phyloP scores from a whole-genome alignment of 2,888 invertebrate genomes.

The Neelides folsomi region DNA sequence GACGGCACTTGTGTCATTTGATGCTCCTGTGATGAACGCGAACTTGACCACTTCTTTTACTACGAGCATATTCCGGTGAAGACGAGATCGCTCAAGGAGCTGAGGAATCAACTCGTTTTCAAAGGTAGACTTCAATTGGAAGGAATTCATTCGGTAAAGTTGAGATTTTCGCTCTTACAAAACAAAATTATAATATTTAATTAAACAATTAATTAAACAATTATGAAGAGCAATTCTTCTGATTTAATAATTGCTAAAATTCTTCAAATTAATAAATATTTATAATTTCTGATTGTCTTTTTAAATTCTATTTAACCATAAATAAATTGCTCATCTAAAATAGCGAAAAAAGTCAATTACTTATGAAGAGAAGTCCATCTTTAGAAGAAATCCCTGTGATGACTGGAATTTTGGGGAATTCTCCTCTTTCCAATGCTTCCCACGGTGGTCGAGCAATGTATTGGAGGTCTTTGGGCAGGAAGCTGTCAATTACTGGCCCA shows the following conservation, averaged over 20 bases:
- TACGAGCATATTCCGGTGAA: slow-evolving; percentile 23
- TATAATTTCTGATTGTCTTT: too few species aligned
- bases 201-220: background rate
- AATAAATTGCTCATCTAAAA: too few species aligned
- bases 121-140: slow-evolving; percentile 28
- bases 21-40: slow-evolving; percentile 31
- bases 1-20: slow-evolving; percentile 29
- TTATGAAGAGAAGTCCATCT: slow-evolving; percentile 48
- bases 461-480: slow-evolving; percentile 48
- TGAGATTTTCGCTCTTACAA: slow-evolving; percentile 25
- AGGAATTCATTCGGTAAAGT: slow-evolving; percentile 25
- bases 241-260: too few species aligned
- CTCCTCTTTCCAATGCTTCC: slow-evolving; percentile 43
- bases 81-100: slow-evolving; percentile 25
- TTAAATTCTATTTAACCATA: too few species aligned
- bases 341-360: too few species aligned
- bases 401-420: slow-evolving; percentile 49
- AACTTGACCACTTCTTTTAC: slow-evolving; percentile 32
- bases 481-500: slow-evolving; percentile 51
- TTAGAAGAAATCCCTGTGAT: slow-evolving; percentile 56
- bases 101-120: slow-evolving; percentile 29
- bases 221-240: too few species aligned
- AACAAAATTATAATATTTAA: background rate
- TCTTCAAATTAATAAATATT: too few species aligned
- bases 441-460: slow-evolving; percentile 48